Evolutionary conservation across 2,113 vertebrate genomes (phyloP).

Genomic region (Natator depressus): DNA sequence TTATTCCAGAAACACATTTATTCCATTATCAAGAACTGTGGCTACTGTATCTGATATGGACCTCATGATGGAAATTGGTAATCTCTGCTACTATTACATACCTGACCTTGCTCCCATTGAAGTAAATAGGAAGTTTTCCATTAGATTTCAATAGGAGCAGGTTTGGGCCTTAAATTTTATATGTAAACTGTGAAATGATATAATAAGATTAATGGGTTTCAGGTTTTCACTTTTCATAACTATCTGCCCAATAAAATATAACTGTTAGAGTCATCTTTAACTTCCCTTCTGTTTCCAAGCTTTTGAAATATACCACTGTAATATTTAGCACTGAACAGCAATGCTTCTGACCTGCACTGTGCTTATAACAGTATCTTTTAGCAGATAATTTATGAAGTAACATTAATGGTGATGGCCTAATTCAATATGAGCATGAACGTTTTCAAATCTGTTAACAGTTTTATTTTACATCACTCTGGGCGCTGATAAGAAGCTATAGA

Average conservation of each 20-base stretch:
- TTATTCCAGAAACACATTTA: not conserved
- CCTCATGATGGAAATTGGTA: not conserved
- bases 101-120: not conserved
- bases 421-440: not conserved
- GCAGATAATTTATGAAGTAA: not conserved
- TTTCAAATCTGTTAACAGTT: conserved; percentile 8
- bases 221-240: not conserved
- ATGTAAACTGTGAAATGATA: not conserved
- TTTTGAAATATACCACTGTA: not conserved
- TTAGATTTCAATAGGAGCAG: not conserved
- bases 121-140: not conserved
- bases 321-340: not conserved
- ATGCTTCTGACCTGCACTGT: conserved; percentile 12
- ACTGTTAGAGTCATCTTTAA: not conserved
- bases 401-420: not conserved
- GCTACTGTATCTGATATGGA: not conserved
- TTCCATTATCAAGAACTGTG: not conserved
- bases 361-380: not conserved
- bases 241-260: not conserved
- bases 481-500: conserved; percentile 49
- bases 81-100: not conserved
- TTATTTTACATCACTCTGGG: conserved; percentile 12
- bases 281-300: not conserved
- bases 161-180: not conserved
- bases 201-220: not conserved